Conservation (phyloP, 2,888 invertebrate species). For the Priocnemis perturbator region DNA sequence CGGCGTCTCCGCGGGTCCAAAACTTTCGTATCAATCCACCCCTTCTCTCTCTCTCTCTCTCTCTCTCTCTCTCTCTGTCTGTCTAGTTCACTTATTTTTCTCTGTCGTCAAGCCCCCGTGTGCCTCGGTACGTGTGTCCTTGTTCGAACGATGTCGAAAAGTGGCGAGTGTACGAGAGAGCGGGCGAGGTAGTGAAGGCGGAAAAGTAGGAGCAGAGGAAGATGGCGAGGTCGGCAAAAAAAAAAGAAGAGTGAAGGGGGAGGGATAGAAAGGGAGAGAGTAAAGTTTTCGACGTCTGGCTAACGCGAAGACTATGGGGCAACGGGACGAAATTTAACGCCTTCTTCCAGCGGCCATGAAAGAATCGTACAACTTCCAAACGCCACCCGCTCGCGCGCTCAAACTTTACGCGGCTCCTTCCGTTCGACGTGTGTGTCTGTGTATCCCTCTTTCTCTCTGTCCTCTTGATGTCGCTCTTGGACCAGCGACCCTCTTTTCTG, state of each 20-base stretch:
- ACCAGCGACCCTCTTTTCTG: neutral
- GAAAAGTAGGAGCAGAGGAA: neutral
- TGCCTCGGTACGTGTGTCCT: neutral
- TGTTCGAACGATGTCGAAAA: conserved; percentile 41
- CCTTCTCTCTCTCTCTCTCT: too few relatives aligned
- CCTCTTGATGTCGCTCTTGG: neutral
- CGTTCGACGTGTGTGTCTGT: neutral
- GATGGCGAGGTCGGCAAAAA: neutral
- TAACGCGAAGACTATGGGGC: conserved; percentile 65
- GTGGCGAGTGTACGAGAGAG: conserved; percentile 25
- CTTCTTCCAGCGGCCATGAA: conserved; percentile 50
- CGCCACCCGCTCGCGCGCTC: conserved; percentile 20
- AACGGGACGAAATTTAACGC: conserved; percentile 56
- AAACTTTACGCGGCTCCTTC: conserved; percentile 9
- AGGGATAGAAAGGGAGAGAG: conserved; percentile 23
- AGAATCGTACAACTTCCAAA: conserved; percentile 59
- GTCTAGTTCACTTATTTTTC: too few relatives aligned
- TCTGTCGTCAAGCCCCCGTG: too few relatives aligned
- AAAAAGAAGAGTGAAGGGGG: too few relatives aligned
- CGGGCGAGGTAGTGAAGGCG: too few relatives aligned
- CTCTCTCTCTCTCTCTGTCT: too few relatives aligned
- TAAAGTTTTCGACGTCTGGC: conserved; percentile 34
- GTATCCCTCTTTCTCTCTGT: too few relatives aligned
- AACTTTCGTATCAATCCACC: too few relatives aligned
- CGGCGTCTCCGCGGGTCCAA: conserved; percentile 5